Base-by-base conservation (phyloP, 2,113 vertebrate genomes). In the Propithecus coquereli region DNA sequence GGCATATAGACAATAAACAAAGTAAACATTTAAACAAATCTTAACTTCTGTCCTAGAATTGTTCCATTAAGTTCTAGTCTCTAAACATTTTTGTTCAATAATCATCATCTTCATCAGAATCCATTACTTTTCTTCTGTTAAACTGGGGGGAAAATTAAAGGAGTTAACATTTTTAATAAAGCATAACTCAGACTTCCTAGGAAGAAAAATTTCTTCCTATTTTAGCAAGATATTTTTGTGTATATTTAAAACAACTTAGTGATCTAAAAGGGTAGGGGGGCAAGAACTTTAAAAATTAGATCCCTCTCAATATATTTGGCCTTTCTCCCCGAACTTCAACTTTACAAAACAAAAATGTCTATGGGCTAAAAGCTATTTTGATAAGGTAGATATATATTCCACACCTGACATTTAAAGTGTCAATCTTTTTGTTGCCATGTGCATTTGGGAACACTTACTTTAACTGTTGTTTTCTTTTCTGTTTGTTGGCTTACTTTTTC, bases 401-500 rank as follows among this genome's bases (percentile, higher is more conserved):
- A 43, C 12, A 57, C 4, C 18, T 8, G 50, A 76, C 65, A 65
- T 80, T 76, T 74, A 86, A 61, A 86, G 71, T 17, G 57, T 3
- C 74, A 59, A 6, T 59, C 32, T 87, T 77, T 65, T 86, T 54
- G 79, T 54, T 88, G 61, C 52, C 20, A 20, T 9, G 13, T 11
- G 5, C 12, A 16, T 40, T 34, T 10, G 34, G 34, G 8, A 45
- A 81, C 70, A 81, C 98, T 98, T 98, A 99, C 99, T 98, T 98
- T 99, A 88, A 99, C 99, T 37, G 99, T 99, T 32, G 98, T 99
- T 98, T 99, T 99, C 98, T 99, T 99, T 84, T 99, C 99, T 90
- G 99, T 99, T 98, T 99, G 99, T 95, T 99, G 99, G 98, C 99
- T 99, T 96, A 99, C 99, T 99, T 99, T 99, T 98, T 99, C 99